Evolutionary conservation across 1,140 invertebrate genomes (phyloP), one percentile per base, ranked within the genome.

Genomic region (Dendrolimus punctatus): DNA sequence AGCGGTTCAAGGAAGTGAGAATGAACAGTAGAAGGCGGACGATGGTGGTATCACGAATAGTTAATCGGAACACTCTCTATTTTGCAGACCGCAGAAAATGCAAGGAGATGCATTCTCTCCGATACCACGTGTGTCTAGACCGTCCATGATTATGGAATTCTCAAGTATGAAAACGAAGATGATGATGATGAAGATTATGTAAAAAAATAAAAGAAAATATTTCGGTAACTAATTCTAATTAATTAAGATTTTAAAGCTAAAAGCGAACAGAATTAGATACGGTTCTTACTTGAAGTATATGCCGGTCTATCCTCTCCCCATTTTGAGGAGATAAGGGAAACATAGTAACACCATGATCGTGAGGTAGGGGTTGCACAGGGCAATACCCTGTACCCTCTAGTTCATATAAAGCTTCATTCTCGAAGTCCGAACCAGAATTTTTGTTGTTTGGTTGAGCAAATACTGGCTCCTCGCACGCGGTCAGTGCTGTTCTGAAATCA

Each of bases 301-400:
- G 94, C 64, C 95, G 91, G 80, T 95, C 93, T 65, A 95, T 91
- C 67, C 92, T 90, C 39, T 85, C 90, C 68, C 76, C 90, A 67
- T 71, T 90, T 66, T 73, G 90, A 64, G 79, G 91, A 62, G 80
- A 91, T 64, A 90, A 87, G 8, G 94, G 95, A 57, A 98, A 94
- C 80, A 97, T 92, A 51, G 94, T 93, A 45, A 98, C 93, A 0
- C 94, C 94, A 71, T 97, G 96, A 68, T 97, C 95, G 71, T 93
- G 91, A n/a, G 90, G 88, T 41, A 96, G 75, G 0, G 94, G 91
- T 73, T 96, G 94, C 37, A 98, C 93, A 8, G 96, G 96, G 68
- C 92, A 92, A 82, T 97, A 98, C 0, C 79, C 78, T 4, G 91
- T 90, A 53, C 94, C 93, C 74, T 94, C 93, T 54, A 92, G 86